phyloP scores from a whole-genome alignment of 2,113 vertebrate species.

The Dinomys branickii region DNA sequence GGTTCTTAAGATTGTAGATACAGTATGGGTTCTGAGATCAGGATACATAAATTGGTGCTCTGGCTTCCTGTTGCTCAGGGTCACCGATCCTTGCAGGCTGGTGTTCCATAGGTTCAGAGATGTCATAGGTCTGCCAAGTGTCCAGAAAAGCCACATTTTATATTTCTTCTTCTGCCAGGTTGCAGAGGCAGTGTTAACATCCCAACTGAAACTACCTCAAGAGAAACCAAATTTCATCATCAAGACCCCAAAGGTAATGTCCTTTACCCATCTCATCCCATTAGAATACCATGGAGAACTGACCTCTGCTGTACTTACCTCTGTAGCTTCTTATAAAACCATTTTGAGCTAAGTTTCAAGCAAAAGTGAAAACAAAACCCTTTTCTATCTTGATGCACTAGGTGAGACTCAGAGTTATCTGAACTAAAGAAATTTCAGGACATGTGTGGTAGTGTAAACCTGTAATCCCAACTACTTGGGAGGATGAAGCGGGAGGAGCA shows the following conservation, averaged over 20 bases:
- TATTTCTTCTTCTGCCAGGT: conserved; percentile 73
- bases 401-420: conserved; percentile 30
- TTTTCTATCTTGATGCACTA: neutral
- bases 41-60: neutral
- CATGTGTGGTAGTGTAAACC: neutral
- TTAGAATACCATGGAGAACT: neutral
- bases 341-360: neutral
- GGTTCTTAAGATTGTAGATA: neutral
- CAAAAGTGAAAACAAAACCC: neutral
- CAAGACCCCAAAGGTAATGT: conserved; percentile 93
- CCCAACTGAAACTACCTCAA: conserved; percentile 84
- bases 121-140: neutral
- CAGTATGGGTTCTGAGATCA: neutral
- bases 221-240: conserved; percentile 90
- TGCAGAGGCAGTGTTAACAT: conserved; percentile 63
- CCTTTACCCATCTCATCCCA: neutral
- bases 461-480: neutral
- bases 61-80: conserved; percentile 25
- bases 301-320: neutral
- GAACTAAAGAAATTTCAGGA: conserved; percentile 21
- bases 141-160: neutral
- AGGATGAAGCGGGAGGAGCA: neutral
- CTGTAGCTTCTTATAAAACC: conserved; percentile 13
- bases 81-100: conserved; percentile 16
- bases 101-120: neutral